Evolutionary conservation across 2,888 invertebrate genomes (phyloP), one percentile per base, ranked within the genome.

Genomic region (Ennomos quercinarius): DNA sequence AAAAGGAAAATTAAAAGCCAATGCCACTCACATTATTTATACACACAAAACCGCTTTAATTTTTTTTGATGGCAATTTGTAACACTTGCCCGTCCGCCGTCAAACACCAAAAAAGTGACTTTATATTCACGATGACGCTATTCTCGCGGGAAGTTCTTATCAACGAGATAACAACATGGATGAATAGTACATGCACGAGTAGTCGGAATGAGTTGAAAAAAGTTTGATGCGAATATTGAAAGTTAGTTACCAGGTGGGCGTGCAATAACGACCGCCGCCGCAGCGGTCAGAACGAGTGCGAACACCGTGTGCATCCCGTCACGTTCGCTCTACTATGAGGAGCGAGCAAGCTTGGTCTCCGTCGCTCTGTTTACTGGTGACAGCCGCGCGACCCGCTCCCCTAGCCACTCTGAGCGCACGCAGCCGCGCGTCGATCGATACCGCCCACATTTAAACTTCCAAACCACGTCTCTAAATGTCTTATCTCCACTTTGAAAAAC

Each of bases 391-490:
- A 39, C 45, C 42, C 66, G 64, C 61, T 60, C 59, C 61, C 62
- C 52, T 62, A 53, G 64, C 61, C 63, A 57, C 58, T 57, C 46
- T 47, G 59, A 65, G 81, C 84, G 87, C 87, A 84, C 78, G 80
- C 76, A 68, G 62, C 60, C 70, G 78, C 77, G 89, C 89, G 84
- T 77, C 86, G 88, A 91, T 91, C 90, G 89, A 91, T 91, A 90
- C 71, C 89, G 84, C 90, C 90, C 88, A 91, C 89, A 88, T 87
- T 70, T 76, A 82, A 80, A 76, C 72, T 70, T 67, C 65, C 61
- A 74, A 77, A 54, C 68, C 60, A 48, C 61, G 68, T 63, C 57
- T 53, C 35, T 51, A 62, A 63, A 62, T 34, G 47, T 39, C 60
- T 63, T 63, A 64, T 58, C 64, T 58, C 56, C 45, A 54, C 58